Percentiles rank a stretch among this genome's conserved stretches.
These are phyloP conservation scores for Poeciliopsis presidionis DNA, from an alignment of 2,797 vertebrate genomes.

Conservation along the genomic window DNA sequence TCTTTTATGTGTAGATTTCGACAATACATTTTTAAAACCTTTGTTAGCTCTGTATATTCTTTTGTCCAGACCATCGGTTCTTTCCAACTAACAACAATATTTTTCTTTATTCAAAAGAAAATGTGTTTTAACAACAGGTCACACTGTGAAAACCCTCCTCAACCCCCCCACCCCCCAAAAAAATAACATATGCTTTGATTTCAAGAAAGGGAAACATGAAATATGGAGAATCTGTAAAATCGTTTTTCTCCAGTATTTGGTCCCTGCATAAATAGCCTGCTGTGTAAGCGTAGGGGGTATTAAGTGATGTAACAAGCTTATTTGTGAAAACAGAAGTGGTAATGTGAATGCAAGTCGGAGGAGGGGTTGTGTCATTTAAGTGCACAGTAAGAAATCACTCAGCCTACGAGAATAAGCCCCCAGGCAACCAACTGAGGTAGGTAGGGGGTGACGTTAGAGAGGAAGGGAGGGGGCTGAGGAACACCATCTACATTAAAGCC, in stretches of 20 bases:
- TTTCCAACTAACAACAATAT: not conserved
- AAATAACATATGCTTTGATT: slow-evolving; percentile 21
- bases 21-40: slow-evolving; percentile 18
- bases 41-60: slow-evolving; percentile 4
- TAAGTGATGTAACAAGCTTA: slow-evolving; percentile 68
- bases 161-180: not conserved
- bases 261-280: slow-evolving; percentile 51
- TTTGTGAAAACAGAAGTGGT: slow-evolving; percentile 65
- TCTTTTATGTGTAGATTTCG: slow-evolving; percentile 16
- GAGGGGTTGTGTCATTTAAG: slow-evolving; percentile 53
- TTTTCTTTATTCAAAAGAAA: slow-evolving; percentile 18
- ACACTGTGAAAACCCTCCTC: slow-evolving; percentile 4
- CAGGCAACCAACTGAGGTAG: slow-evolving; percentile 52
- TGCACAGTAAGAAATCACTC: slow-evolving; percentile 70
- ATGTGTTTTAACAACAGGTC: not conserved
- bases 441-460: slow-evolving; percentile 24
- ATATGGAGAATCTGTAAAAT: slow-evolving; percentile 39
- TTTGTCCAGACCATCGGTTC: slow-evolving; percentile 26
- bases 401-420: slow-evolving; percentile 51
- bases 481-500: slow-evolving; percentile 58
- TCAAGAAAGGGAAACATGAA: slow-evolving; percentile 21
- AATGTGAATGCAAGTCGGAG: slow-evolving; percentile 32
- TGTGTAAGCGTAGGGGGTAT: slow-evolving; percentile 43
- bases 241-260: slow-evolving; percentile 50
- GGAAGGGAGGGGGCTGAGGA: slow-evolving; percentile 27